A percentile compares a stretch with the other conserved stretches of the same genome.
Evolutionary conservation across 2,888 invertebrate genomes (phyloP).

Genomic region (Dioctria linearis): DNA sequence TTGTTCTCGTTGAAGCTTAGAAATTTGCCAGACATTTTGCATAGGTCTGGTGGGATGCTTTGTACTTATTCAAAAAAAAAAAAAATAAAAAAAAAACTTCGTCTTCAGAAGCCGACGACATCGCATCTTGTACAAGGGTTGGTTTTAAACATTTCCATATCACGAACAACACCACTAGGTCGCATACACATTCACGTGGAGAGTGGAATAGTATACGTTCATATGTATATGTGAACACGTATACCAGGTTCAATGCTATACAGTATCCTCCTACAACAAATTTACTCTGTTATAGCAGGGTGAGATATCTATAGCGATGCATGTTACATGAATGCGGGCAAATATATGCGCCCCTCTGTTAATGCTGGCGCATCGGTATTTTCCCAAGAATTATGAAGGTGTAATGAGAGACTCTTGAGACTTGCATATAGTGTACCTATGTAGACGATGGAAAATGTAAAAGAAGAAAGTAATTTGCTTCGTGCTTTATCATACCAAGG

Average conservation of each 20-base stretch:
- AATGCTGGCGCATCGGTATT: conserved; percentile 45
- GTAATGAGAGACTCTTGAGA: conserved; percentile 56
- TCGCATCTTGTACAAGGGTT: conserved; percentile 40
- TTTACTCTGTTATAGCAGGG: conserved; percentile 31
- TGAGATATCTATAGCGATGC: conserved; percentile 40
- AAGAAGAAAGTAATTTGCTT: conserved; percentile 33
- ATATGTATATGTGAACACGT: not conserved
- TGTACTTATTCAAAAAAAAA: not conserved
- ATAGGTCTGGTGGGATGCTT: conserved; percentile 28
- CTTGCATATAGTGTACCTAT: conserved; percentile 22
- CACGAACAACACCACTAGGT: conserved; percentile 36
- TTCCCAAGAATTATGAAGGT: conserved; percentile 48
- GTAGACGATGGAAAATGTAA: conserved; percentile 25
- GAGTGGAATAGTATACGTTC: not conserved
- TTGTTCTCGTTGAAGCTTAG: conserved; percentile 25
- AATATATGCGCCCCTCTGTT: conserved; percentile 26
- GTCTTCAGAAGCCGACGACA: conserved; percentile 50
- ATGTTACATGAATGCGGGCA: conserved; percentile 24
- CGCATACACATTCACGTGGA: not conserved
- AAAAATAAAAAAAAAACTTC: conserved; percentile 20
- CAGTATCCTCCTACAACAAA: conserved; percentile 11
- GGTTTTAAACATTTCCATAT: conserved; percentile 43
- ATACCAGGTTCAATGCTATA: conserved; percentile 1
- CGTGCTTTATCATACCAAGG: conserved; percentile 34
- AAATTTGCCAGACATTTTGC: conserved; percentile 29